Evolutionary conservation across 2,888 invertebrate genomes (phyloP), one percentile per base, ranked within the genome.

Genomic region (Drosophila mimetica): DNA sequence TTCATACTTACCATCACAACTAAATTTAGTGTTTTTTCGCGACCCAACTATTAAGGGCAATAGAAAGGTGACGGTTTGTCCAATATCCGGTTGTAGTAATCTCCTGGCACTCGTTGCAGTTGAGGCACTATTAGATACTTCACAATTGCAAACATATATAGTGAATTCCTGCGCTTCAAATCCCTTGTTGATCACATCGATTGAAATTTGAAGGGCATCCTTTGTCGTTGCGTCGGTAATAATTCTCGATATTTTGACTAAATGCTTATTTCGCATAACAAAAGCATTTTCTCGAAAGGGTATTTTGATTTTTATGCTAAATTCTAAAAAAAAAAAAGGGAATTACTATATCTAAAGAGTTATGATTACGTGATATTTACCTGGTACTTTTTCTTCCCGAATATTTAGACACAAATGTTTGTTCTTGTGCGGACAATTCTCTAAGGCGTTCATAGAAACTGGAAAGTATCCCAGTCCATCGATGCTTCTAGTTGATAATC

Each of bases 191-290:
- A 90, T 77, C 4, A 90, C 58, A 46, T 85, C 79, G 0, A 88
- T 75, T 1, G 73, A 77, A 34, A 90, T 76, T 75, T 89, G 79
- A 13, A 91, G 73, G 0, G 86, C 83, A 64, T 89, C 88, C 48
- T 71, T 80, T n/a, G 83, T 85, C 2, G 90, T 90, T 5, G 88
- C 89, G 69, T 91, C 91, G 16, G 80, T 85, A 9, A 89, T 57
- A 42, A 91, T 80, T 70, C 71, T 76, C 2, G 79, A 71, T 9
- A 91, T 85, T 41, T 88, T 88, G 1, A 88, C 79, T 22, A 71
- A 80, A 8, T 77, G 71, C 9, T 48, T 32, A 25, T 86, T 79
- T 8, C 32, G 32, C 7, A 61, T 50, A 7, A 67, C 51, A 7
- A 89, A 63, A 2, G 71, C 58, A 47, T 91, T 91, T 46, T 90